These are phyloP conservation scores for Tachycineta bicolor DNA, from an alignment of 2,113 vertebrate species.

Conservation along the genomic window DNA sequence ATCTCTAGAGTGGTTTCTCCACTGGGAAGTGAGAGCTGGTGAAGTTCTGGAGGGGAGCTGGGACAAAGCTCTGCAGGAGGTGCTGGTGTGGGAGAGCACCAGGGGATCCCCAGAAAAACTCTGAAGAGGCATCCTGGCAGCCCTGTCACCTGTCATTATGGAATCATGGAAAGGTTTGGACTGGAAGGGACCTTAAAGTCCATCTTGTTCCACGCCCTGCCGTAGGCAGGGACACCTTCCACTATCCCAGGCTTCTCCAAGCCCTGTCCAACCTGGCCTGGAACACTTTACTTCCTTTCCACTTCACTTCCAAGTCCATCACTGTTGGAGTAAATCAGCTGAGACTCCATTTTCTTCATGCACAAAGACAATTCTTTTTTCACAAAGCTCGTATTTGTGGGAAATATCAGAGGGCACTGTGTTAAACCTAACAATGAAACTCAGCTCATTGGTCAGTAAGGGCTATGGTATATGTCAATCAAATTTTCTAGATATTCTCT, in stretches of 20 bases:
- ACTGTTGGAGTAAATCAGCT: neutral
- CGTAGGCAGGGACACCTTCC: neutral
- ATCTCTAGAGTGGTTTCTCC: neutral
- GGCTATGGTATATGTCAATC: neutral
- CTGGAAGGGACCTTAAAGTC: neutral
- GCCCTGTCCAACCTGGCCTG: neutral
- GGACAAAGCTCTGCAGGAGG: neutral
- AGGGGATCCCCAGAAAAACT: neutral
- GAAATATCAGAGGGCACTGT: neutral
- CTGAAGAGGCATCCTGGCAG: accelerated
- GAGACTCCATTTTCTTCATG: neutral
- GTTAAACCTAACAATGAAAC: neutral
- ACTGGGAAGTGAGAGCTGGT: neutral
- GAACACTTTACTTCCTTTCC: neutral
- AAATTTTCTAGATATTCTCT: neutral
- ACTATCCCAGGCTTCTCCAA: neutral
- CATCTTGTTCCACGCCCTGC: neutral
- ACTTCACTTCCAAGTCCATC: neutral
- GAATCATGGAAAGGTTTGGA: neutral
- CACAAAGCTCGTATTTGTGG: neutral
- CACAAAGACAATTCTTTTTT: neutral
- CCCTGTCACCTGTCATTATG: neutral
- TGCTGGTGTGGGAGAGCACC: neutral
- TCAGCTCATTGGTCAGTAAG: neutral
- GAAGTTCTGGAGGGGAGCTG: neutral